Base-by-base conservation (phyloP, 2,797 vertebrate species). In the Falco rusticolus region DNA sequence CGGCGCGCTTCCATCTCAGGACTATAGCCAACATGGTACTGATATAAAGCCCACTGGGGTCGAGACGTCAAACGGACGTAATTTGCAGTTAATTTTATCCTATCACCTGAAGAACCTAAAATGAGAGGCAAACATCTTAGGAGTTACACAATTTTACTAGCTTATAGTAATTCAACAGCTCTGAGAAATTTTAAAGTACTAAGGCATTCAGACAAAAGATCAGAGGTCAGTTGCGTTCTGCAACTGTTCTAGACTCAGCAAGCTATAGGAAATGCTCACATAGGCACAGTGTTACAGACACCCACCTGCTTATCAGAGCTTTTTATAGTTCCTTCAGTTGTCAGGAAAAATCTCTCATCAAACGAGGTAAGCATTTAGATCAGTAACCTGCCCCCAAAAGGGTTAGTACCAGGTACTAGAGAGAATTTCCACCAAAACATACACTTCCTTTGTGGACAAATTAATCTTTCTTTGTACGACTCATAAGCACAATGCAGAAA, bases 21-120 rank as follows among this genome's bases (percentile, higher is more conserved):
- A 8, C 97, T 99, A 65, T 98, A 99, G 97, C 97, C 98, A 43
- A 99, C 97, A 10, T 99, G 99, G 85, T 99, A 99, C 97, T 99
- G 99, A 91, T 98, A 99, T 5, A 99, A 97, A 60, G 98, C 98
- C 99, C 99, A 99, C 84, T 99, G 98, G 1, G 99, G 99, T 4
- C 99, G 99, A 5, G 99, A 99, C 0, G 98, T 90, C 96, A 99
- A 95, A 10, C 98, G 98, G 54, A 99, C 98, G 92, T 98, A 99
- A 98, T 99, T 99, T 2, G 99, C 97, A 8, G 89, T 98, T 91
- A 99, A 93, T 57, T 94, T 96, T 72, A 99, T 98, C 3, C 61
- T 1, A 29, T 56, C 63, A 3, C 99, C 99, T 1, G 98, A 98
- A 48, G 97, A 89, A 50, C 99, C 99, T 99, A 92, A 43, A 83